A percentile compares a stretch with the other conserved stretches of the same genome.
These are phyloP conservation scores for Willisornis vidua DNA, from an alignment of 2,113 vertebrate species.

Conservation along the genomic window DNA sequence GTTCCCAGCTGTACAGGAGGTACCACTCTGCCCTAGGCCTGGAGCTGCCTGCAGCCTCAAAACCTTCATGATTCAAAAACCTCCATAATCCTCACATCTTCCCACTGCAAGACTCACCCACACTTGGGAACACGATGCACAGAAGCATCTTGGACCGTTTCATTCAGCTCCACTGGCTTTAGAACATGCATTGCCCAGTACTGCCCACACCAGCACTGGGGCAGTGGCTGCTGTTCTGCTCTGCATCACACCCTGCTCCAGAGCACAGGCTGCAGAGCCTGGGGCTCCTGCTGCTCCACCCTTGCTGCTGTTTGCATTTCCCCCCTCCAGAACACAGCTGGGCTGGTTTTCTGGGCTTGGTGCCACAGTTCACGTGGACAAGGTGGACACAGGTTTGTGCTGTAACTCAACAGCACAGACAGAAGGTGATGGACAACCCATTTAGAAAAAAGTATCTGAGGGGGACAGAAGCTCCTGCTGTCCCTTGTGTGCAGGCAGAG, in stretches of 20 bases:
- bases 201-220: too few species aligned
- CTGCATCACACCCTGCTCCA: not conserved
- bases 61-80: too few species aligned
- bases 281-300: not conserved
- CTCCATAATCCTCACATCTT: too few species aligned
- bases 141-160: not conserved
- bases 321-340: not conserved
- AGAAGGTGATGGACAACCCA: not conserved
- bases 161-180: not conserved
- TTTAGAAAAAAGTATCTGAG: not conserved
- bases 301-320: not conserved
- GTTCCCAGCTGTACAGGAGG: too few species aligned
- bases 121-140: too few species aligned
- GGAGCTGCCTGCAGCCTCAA: too few species aligned
- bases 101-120: too few species aligned
- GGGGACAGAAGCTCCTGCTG: not conserved
- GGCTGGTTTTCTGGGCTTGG: not conserved
- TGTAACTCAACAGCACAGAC: not conserved
- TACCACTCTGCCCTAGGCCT: too few species aligned
- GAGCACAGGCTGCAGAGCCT: not conserved
- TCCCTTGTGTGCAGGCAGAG: not conserved
- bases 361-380: rapidly evolving
- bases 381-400: not conserved
- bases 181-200: not conserved
- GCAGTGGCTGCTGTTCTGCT: not conserved